phyloP scores from a whole-genome alignment of 2,888 invertebrate species.

The Nomada lathburiana region DNA sequence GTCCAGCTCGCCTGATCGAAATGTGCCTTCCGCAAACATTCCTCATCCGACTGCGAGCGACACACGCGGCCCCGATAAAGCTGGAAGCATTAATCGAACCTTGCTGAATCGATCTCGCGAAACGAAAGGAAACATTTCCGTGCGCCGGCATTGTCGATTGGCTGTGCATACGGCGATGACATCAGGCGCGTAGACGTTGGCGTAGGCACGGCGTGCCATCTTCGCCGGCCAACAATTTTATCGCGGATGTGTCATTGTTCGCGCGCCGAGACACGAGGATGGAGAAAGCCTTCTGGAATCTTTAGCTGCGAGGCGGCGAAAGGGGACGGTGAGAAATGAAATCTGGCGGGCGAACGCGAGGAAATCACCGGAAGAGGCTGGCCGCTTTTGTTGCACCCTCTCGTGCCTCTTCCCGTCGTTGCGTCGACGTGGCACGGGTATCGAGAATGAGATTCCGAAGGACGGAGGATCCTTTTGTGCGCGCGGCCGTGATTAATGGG shows the following conservation, averaged over 20 bases:
- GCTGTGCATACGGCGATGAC: conserved; percentile 51
- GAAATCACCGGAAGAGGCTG: conserved; percentile 53
- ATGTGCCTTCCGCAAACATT: background rate
- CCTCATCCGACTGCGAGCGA: background rate
- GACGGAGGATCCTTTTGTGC: conserved; percentile 58
- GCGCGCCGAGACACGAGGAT: background rate
- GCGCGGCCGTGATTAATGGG: conserved; percentile 56
- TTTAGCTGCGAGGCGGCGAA: conserved; percentile 20
- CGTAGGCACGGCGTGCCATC: conserved; percentile 51
- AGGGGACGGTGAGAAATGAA: conserved; percentile 35
- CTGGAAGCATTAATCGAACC: conserved; percentile 21
- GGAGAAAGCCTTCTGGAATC: background rate
- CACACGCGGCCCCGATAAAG: background rate
- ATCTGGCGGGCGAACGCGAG: conserved; percentile 58
- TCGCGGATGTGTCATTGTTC: conserved; percentile 54
- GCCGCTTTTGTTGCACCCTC: conserved; percentile 43
- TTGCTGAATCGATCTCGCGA: background rate
- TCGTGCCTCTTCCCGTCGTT: conserved; percentile 29
- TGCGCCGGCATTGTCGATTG: too few species aligned
- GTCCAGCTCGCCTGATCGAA: conserved; percentile 44
- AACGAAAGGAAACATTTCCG: conserved; percentile 39
- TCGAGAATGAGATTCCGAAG: conserved; percentile 59
- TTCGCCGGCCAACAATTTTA: conserved; percentile 37
- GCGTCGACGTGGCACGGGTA: conserved; percentile 47
- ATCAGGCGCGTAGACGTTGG: conserved; percentile 57